Percentiles rank a stretch among this genome's conserved stretches.
Evolutionary conservation across 2,797 vertebrate genomes (phyloP).

Genomic region (Tenualosa thibaudeaui): DNA sequence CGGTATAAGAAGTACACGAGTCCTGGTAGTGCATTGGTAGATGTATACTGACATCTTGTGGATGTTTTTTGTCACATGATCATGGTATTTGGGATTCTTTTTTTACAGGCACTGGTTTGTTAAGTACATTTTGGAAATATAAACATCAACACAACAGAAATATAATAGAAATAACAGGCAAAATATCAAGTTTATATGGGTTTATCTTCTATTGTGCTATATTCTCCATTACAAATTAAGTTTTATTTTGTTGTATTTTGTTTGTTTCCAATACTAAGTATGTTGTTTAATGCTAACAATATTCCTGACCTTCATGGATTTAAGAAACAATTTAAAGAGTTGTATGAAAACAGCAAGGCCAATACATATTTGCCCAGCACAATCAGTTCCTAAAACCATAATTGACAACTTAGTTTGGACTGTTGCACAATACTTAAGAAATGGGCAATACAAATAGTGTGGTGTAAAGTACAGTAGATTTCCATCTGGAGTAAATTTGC

Average conservation of each 20-base stretch:
- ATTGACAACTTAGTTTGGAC: too few species aligned
- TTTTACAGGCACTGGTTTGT: neutral
- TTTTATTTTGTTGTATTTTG: too few species aligned
- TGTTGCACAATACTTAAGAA: too few species aligned
- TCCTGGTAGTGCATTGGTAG: neutral
- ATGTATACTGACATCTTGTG: conserved; percentile 3
- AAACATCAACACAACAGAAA: too few species aligned
- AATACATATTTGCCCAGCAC: neutral
- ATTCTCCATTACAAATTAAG: too few species aligned
- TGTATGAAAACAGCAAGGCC: neutral
- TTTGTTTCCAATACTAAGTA: too few species aligned
- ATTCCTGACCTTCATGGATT: neutral
- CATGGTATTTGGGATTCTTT: neutral
- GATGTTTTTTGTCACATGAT: neutral
- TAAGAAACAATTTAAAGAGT: neutral
- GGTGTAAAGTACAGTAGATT: too few species aligned
- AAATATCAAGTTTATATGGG: too few species aligned
- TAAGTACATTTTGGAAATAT: neutral
- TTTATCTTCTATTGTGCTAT: too few species aligned
- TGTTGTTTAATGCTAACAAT: neutral
- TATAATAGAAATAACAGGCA: too few species aligned
- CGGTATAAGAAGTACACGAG: neutral
- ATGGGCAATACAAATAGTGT: neutral
- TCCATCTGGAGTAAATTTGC: too few species aligned
- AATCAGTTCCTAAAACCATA: too few species aligned